Conservation (phyloP, 2,888 invertebrate species). For the Drosophila anceps region DNA sequence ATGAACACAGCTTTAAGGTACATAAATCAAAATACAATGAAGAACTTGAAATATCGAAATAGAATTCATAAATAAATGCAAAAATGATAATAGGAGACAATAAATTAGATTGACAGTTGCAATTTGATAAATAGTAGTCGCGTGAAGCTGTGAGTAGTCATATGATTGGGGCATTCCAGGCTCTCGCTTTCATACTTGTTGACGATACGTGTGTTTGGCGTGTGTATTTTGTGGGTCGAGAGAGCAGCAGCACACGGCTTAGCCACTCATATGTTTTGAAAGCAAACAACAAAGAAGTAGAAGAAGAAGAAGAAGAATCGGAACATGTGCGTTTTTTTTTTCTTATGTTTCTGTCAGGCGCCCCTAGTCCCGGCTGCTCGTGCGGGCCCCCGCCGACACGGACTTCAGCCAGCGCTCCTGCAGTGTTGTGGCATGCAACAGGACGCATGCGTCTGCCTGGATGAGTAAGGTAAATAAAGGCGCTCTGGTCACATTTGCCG, state of each 20-base stretch:
- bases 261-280: not conserved
- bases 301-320: not conserved
- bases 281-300: not conserved
- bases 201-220: not conserved
- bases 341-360: not conserved
- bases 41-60: not conserved
- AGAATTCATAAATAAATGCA: constrained; percentile 3
- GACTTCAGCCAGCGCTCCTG: not conserved
- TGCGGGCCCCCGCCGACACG: not conserved
- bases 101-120: constrained; percentile 6
- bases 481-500: constrained; percentile 33
- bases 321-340: not conserved
- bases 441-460: constrained; percentile 49
- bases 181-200: constrained; percentile 5
- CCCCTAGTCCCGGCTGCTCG: not conserved
- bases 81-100: not conserved
- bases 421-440: constrained; percentile 1
- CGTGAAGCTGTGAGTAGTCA: constrained; percentile 2
- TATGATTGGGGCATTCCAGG: not conserved
- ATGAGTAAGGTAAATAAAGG: constrained; percentile 31
- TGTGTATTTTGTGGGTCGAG: constrained; percentile 4
- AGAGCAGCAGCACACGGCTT: not conserved
- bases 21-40: not conserved
- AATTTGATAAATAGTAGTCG: constrained; percentile 2
- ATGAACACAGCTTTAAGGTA: too few species aligned